Percentiles rank a stretch among this genome's conserved stretches.
Evolutionary conservation across 2,113 vertebrate genomes (phyloP).

Genomic region (Nesoenas mayeri): DNA sequence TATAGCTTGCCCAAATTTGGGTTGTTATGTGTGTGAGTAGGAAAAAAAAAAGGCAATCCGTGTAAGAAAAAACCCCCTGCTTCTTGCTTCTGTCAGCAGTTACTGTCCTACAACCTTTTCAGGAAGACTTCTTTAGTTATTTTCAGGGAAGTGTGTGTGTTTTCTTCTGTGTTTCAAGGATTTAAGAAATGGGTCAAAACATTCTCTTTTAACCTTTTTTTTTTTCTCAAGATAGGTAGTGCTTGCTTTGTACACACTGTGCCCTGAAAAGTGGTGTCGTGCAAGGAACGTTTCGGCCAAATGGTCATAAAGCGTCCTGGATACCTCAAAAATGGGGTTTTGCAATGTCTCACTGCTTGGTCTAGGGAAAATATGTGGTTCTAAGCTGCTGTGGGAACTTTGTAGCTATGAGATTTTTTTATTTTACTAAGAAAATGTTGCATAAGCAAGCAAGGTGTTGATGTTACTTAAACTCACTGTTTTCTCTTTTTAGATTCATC

Average conservation of each 20-base stretch:
- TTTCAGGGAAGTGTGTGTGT: accelerated
- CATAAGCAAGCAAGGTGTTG: not conserved
- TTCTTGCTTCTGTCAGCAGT: not conserved
- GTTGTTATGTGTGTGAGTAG: not conserved
- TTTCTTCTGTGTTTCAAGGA: not conserved
- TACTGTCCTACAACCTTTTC: not conserved
- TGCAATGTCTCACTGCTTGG: not conserved
- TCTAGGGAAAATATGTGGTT: not conserved
- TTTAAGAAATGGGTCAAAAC: not conserved
- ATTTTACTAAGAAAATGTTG: not conserved
- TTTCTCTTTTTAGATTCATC: conserved; percentile 81
- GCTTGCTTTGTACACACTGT: accelerated
- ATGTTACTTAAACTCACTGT: not conserved
- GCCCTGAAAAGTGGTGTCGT: not conserved
- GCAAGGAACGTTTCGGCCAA: not conserved
- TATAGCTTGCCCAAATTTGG: not conserved
- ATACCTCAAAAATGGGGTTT: not conserved
- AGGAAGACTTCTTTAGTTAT: not conserved
- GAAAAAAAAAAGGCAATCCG: no score
- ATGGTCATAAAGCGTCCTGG: accelerated
- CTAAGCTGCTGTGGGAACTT: not conserved
- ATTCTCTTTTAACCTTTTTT: not conserved
- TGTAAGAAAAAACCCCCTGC: accelerated
- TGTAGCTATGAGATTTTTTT: not conserved
- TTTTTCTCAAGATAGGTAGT: not conserved